These are phyloP conservation scores for Xenopus laevis DNA, from an alignment of 2,113 vertebrate genomes.

Conservation along the genomic window DNA sequence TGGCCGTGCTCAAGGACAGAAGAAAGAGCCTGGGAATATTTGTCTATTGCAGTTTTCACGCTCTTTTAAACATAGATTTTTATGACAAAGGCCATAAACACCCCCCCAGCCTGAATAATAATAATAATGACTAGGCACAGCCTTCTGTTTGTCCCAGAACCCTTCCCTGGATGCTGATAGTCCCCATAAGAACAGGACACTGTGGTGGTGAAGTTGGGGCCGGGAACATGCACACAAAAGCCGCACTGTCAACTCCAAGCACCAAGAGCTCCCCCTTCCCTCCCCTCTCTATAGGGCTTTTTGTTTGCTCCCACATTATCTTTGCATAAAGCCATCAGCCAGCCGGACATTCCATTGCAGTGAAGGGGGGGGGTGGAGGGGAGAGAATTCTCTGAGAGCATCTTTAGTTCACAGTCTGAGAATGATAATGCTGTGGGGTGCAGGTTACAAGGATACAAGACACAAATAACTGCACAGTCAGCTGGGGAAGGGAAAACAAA, in stretches of 20 bases:
- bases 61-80: no score
- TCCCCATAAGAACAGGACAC: not conserved
- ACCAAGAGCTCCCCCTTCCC: not conserved
- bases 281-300: slow-evolving; percentile 32
- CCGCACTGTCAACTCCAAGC: slow-evolving; percentile 21
- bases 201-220: slow-evolving; percentile 10
- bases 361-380: slow-evolving; percentile 3
- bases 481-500: not conserved
- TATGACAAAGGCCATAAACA: no score
- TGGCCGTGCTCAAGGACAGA: no score
- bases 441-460: not conserved
- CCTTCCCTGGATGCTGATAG: slow-evolving; percentile 19
- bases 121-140: not conserved
- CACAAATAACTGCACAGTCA: not conserved
- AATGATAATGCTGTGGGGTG: slow-evolving; percentile 5
- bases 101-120: no score
- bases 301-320: slow-evolving; percentile 34
- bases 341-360: slow-evolving; percentile 47
- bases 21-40: no score
- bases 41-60: no score
- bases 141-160: not conserved
- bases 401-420: slow-evolving; percentile 18
- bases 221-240: slow-evolving; percentile 27
- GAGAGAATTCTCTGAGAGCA: not conserved
- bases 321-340: slow-evolving; percentile 14